Percentiles rank a stretch among this genome's conserved stretches.
Evolutionary conservation across 2,888 invertebrate genomes (phyloP).

Genomic region (Sminthurides aquaticus): DNA sequence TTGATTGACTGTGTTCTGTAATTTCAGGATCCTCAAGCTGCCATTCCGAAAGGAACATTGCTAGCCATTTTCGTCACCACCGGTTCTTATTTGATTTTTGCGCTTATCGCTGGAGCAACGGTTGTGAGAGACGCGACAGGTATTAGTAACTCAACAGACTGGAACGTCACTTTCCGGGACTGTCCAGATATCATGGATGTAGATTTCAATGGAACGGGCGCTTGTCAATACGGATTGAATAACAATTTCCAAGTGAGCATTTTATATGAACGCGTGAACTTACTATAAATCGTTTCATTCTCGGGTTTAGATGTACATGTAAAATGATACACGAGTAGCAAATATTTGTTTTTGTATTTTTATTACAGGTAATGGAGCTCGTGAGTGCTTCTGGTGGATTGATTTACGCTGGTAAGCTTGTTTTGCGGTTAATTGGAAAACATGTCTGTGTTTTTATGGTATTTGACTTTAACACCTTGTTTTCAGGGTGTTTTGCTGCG

Average conservation of each 20-base stretch:
- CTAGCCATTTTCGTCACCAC: conserved; percentile 82
- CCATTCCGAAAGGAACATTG: conserved; percentile 88
- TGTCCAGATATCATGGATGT: conserved; percentile 43
- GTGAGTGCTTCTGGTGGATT: conserved; percentile 48
- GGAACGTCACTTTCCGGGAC: conserved; percentile 35
- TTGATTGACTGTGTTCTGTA: too few relatives aligned
- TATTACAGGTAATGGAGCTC: conserved; percentile 47
- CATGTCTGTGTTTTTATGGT: not conserved
- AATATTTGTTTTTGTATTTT: too few relatives aligned
- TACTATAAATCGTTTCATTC: not conserved
- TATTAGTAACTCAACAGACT: conserved; percentile 50
- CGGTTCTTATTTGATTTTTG: conserved; percentile 75
- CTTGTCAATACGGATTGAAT: conserved; percentile 64
- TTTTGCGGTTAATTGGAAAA: not conserved
- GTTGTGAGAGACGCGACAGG: conserved; percentile 70
- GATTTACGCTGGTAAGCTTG: conserved; percentile 20
- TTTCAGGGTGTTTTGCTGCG: conserved; percentile 78
- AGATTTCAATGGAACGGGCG: conserved; percentile 51
- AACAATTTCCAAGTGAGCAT: conserved; percentile 67
- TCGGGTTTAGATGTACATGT: not conserved
- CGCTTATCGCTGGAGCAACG: conserved; percentile 66
- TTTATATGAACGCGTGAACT: not conserved
- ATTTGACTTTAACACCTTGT: not conserved
- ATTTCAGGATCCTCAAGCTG: conserved; percentile 67
- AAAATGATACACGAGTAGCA: too few relatives aligned